Evolutionary conservation across 2,113 vertebrate species (phyloP).

Genomic region (Pimephales promelas): DNA sequence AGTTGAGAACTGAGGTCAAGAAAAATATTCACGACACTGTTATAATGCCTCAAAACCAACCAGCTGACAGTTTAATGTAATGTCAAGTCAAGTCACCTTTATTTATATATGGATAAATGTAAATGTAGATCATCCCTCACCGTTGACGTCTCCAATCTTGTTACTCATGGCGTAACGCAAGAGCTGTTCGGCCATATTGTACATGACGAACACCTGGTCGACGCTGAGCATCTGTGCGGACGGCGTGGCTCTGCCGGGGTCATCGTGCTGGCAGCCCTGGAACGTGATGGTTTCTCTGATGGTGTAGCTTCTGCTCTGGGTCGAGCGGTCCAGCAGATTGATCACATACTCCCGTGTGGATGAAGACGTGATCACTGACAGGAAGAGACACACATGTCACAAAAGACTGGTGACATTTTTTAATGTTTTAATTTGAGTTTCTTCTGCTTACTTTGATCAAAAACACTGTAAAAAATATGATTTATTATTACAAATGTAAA

Average conservation of each 20-base stretch:
- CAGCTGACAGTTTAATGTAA: too few species aligned
- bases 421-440: too few species aligned
- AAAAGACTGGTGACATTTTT: too few species aligned
- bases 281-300: slow-evolving; percentile 92
- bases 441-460: too few species aligned
- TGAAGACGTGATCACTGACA: slow-evolving; percentile 86
- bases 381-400: not conserved
- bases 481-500: too few species aligned
- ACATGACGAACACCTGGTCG: slow-evolving; percentile 91
- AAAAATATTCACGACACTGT: too few species aligned
- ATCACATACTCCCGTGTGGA: slow-evolving; percentile 86
- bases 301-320: slow-evolving; percentile 77
- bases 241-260: slow-evolving; percentile 45
- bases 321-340: slow-evolving; percentile 72
- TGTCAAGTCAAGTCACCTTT: too few species aligned
- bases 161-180: slow-evolving; percentile 91
- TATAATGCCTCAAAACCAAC: too few species aligned
- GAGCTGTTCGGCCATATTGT: slow-evolving; percentile 81
- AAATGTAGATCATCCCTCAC: slow-evolving; percentile 67
- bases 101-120: too few species aligned
- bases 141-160: slow-evolving; percentile 82
- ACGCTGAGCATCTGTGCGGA: slow-evolving; percentile 78
- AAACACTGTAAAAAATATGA: too few species aligned
- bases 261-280: slow-evolving; percentile 80
- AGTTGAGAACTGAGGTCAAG: too few species aligned